Conservation (phyloP, 1,140 invertebrate genomes). For the Dufourea novaeangliae region DNA sequence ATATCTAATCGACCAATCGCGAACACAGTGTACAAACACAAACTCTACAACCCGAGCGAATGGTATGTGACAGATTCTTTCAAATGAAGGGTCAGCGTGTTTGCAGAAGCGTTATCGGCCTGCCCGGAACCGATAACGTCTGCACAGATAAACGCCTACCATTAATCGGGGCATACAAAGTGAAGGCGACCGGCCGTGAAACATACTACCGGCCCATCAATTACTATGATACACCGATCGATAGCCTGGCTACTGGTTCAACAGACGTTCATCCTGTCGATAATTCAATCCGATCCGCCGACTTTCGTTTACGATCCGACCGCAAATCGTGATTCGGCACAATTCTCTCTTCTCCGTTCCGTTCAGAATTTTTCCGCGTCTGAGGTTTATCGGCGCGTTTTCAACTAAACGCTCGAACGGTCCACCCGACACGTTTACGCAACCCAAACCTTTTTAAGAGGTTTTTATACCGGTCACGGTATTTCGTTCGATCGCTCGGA, state of each 20-base stretch:
- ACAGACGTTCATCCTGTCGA: conserved; percentile 15
- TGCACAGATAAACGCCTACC: conserved; percentile 36
- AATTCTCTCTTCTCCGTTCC: background rate
- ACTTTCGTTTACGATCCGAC: background rate
- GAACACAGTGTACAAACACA: no score
- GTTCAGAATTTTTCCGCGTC: background rate
- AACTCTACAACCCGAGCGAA: background rate
- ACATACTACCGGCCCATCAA: conserved; percentile 38
- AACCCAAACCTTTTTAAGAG: background rate
- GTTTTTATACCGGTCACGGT: conserved; percentile 19
- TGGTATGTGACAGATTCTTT: background rate
- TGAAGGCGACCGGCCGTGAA: conserved; percentile 32
- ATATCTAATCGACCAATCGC: conserved; percentile 1
- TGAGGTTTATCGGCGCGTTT: conserved; percentile 14
- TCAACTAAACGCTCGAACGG: conserved; percentile 9
- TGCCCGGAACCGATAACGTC: background rate
- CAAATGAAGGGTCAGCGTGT: background rate
- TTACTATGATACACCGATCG: conserved; percentile 52
- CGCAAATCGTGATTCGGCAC: no score
- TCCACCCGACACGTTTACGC: background rate
- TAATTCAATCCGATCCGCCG: conserved; percentile 30
- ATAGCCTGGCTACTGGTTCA: conserved; percentile 30
- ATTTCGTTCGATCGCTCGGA: background rate
- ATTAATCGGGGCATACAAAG: conserved; percentile 18
- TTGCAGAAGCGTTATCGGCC: conserved; percentile 41